Conservation (phyloP, 2,888 invertebrate genomes). For the Ennomos fuscantarius region DNA sequence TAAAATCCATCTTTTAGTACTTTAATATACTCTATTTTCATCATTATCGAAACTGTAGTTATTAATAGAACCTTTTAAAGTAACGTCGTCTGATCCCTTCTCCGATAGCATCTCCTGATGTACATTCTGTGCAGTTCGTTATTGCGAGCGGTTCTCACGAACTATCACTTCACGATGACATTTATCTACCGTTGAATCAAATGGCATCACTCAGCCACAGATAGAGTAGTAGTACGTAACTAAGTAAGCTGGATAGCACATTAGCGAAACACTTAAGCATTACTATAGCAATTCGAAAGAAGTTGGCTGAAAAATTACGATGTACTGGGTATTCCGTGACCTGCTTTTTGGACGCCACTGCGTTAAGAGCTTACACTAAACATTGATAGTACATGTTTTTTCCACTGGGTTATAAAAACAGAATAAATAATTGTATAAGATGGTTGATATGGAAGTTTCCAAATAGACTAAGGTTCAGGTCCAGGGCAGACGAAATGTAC, state of each 20-base stretch:
- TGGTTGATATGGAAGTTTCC: no score
- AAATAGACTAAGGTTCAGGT: no score
- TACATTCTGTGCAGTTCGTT: slow-evolving; percentile 17
- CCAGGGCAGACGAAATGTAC: no score
- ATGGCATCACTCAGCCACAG: slow-evolving; percentile 26
- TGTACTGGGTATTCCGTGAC: not conserved
- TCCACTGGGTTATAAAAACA: no score
- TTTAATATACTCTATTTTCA: no score
- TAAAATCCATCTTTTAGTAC: no score
- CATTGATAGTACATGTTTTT: no score
- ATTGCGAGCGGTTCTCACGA: slow-evolving; percentile 30
- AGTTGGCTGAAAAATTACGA: no score
- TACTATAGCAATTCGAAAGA: no score
- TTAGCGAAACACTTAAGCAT: no score
- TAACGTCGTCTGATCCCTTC: slow-evolving; percentile 19
- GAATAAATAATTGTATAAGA: no score
- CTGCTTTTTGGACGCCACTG: not conserved
- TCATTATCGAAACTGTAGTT: no score
- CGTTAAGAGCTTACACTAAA: not conserved
- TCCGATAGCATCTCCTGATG: slow-evolving; percentile 15
- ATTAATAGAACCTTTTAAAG: not conserved
- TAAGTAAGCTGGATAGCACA: not conserved
- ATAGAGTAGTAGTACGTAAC: slow-evolving; percentile 1
- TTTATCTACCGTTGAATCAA: slow-evolving; percentile 30
- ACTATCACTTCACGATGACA: slow-evolving; percentile 31